Conservation (phyloP, 30 jellyfish, hydroid and myxozoan species). For the Turritopsis rubra region DNA sequence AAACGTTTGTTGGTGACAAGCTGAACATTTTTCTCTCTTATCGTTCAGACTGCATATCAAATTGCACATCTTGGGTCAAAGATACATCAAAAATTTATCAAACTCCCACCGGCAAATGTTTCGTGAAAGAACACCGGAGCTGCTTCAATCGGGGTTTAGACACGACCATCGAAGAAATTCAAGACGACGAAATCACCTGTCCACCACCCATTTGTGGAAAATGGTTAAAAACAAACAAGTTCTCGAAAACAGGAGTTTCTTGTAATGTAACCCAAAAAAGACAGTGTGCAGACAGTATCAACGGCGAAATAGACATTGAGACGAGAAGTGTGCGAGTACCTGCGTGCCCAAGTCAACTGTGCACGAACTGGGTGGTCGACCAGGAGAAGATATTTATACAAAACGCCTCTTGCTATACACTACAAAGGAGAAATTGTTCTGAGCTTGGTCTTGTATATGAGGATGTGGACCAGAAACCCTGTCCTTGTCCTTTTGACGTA, state of each 20-base stretch:
- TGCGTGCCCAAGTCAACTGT: not conserved
- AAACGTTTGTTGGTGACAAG: too few relatives aligned
- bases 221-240: not conserved
- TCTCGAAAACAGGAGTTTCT: not conserved
- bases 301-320: not conserved
- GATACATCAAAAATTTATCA: not conserved
- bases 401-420: not conserved
- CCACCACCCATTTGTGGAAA: constrained; percentile 5
- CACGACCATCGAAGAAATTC: not conserved
- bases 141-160: not conserved
- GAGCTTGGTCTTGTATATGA: not conserved
- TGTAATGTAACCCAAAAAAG: not conserved
- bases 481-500: not conserved
- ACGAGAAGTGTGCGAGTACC: not conserved
- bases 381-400: not conserved
- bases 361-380: not conserved
- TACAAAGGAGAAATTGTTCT: not conserved
- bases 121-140: not conserved
- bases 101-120: constrained; percentile 8
- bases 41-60: not conserved
- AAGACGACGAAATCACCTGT: constrained; percentile 1
- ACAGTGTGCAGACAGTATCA: not conserved
- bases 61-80: constrained; percentile 11
- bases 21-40: not conserved
- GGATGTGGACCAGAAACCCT: not conserved